phyloP scores from a whole-genome alignment of 2,888 invertebrate genomes.

The Andricus quercusramuli region DNA sequence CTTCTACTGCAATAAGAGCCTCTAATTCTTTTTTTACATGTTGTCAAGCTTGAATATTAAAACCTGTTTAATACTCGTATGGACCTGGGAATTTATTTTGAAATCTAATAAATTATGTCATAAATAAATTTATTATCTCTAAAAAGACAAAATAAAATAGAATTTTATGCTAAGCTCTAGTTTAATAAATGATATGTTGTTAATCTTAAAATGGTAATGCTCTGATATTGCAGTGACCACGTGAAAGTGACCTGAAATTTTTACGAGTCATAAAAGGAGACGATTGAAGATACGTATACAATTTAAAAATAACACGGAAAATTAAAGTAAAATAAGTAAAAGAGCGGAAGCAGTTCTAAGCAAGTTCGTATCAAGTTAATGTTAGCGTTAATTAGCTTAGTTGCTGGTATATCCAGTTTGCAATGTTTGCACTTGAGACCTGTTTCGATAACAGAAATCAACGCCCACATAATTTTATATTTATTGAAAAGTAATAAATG shows the following conservation, averaged over 20 bases:
- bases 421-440: slow-evolving; percentile 11
- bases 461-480: slow-evolving; percentile 1
- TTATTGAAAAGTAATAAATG: slow-evolving; percentile 25
- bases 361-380: slow-evolving; percentile 27
- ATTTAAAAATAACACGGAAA: slow-evolving; percentile 21
- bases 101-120: neutral
- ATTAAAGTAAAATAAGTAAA: slow-evolving; percentile 22
- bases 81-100: neutral
- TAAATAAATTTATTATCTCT: neutral
- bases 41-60: slow-evolving; percentile 17
- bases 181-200: slow-evolving; percentile 24
- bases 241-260: slow-evolving; percentile 20
- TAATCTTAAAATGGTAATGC: slow-evolving; percentile 29
- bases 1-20: neutral
- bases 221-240: slow-evolving; percentile 9
- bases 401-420: slow-evolving; percentile 5
- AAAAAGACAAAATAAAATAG: neutral
- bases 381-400: slow-evolving; percentile 24
- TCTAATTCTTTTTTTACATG: neutral
- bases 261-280: slow-evolving; percentile 11
- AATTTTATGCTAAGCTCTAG: neutral
- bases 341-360: slow-evolving; percentile 3
- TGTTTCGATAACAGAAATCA: slow-evolving; percentile 38
- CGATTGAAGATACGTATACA: slow-evolving; percentile 11
- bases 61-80: slow-evolving; percentile 20